phyloP scores from a whole-genome alignment of 2,888 invertebrate species.

The Drosophila testacea region DNA sequence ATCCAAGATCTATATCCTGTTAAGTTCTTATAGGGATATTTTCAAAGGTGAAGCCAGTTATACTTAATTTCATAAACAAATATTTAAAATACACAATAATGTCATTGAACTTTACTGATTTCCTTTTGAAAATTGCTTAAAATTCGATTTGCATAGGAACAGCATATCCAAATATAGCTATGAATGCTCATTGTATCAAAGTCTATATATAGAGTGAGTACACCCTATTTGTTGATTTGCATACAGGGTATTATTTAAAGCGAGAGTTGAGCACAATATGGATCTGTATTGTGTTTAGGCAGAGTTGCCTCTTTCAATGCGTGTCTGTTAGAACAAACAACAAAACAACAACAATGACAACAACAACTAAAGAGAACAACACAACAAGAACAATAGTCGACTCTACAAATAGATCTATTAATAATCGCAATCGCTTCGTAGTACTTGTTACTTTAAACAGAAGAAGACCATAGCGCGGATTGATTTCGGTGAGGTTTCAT shows the following conservation, averaged over 20 bases:
- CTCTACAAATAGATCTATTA: constrained; percentile 41
- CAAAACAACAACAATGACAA: not conserved
- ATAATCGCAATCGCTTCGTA: constrained; percentile 26
- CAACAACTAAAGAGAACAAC: not conserved
- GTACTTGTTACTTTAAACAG: constrained; percentile 20
- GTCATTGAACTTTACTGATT: constrained; percentile 24
- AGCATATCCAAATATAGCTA: constrained; percentile 11
- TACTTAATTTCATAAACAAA: not conserved
- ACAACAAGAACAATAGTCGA: not conserved
- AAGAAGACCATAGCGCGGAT: constrained; percentile 40
- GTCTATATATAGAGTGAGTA: not conserved
- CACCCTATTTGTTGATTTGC: not conserved
- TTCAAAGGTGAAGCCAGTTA: not conserved
- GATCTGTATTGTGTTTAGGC: constrained; percentile 31
- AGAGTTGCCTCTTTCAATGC: constrained; percentile 14
- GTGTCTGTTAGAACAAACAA: constrained; percentile 22
- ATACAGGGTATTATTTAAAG: constrained; percentile 33
- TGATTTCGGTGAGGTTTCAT: constrained; percentile 20
- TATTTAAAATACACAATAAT: not conserved
- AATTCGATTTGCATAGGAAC: constrained; percentile 21
- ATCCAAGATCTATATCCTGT: too few relatives aligned
- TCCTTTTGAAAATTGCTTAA: constrained; percentile 12
- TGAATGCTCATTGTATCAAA: not conserved
- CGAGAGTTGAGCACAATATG: constrained; percentile 23
- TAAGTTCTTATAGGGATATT: not conserved